Evolutionary conservation across 2,113 vertebrate species (phyloP).

Genomic region (Addax nasomaculatus): DNA sequence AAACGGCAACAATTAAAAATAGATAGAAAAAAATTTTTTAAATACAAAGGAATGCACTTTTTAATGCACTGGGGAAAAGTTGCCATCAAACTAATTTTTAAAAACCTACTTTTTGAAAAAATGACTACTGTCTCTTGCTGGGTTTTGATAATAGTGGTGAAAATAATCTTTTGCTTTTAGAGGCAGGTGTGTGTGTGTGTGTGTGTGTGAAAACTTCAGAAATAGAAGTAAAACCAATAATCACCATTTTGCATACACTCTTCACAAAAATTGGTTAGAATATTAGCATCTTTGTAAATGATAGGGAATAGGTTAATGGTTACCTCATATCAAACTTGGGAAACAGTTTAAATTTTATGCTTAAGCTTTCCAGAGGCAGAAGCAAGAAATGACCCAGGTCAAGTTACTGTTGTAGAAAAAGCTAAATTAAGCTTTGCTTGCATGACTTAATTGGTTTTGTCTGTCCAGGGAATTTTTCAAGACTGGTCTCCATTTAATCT

Average conservation of each 20-base stretch:
- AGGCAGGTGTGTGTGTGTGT: slow-evolving; percentile 61
- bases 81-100: slow-evolving; percentile 73
- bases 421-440: neutral
- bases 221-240: neutral
- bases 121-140: slow-evolving; percentile 80
- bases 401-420: neutral
- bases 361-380: neutral
- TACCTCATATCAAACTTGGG: neutral
- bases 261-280: neutral
- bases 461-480: neutral
- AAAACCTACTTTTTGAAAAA: slow-evolving; percentile 70
- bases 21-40: slow-evolving; percentile 62
- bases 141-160: slow-evolving; percentile 85
- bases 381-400: neutral
- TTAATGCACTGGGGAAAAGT: slow-evolving; percentile 80
- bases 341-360: neutral
- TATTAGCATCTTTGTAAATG: neutral
- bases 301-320: neutral
- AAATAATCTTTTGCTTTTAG: slow-evolving; percentile 81
- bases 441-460: neutral
- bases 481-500: neutral
- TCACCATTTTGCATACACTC: neutral
- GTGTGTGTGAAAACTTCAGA: neutral
- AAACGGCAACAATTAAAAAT: neutral
- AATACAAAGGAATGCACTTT: slow-evolving; percentile 79